These are phyloP conservation scores for sheep (Ovis aries) DNA, from an alignment of 2,113 vertebrate species.

Conservation along the genomic window DNA sequence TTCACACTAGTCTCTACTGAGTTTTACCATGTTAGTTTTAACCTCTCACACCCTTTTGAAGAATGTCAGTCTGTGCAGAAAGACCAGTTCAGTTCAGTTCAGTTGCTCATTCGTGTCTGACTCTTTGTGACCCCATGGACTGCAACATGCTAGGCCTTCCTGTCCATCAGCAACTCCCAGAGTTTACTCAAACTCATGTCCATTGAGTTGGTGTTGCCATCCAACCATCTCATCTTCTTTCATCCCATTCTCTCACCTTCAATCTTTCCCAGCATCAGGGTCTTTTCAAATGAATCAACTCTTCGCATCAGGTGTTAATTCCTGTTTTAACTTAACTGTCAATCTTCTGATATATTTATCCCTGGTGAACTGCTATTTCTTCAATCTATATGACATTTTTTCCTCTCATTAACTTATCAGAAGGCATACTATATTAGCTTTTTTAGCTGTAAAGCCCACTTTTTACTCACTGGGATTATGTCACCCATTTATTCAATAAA, in stretches of 20 bases:
- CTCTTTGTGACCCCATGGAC: background rate
- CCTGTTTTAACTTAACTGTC: background rate
- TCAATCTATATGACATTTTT: background rate
- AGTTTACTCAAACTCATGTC: background rate
- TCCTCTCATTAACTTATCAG: background rate
- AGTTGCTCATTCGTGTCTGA: background rate
- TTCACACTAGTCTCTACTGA: background rate
- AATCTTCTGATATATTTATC: background rate
- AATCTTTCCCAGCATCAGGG: background rate
- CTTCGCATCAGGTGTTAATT: background rate
- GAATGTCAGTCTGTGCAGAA: background rate
- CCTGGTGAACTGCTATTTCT: background rate
- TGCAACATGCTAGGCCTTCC: background rate
- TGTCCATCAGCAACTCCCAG: background rate
- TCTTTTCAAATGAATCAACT: background rate
- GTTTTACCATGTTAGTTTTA: background rate
- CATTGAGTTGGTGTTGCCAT: background rate
- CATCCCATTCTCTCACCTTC: background rate
- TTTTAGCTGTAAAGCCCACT: background rate
- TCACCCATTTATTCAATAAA: background rate
- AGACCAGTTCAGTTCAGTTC: background rate
- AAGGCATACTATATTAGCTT: background rate
- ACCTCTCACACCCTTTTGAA: background rate
- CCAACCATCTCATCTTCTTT: background rate
- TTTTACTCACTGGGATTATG: background rate